Conservation (phyloP, 2,888 invertebrate species). For the Ctenicera cuprea region DNA sequence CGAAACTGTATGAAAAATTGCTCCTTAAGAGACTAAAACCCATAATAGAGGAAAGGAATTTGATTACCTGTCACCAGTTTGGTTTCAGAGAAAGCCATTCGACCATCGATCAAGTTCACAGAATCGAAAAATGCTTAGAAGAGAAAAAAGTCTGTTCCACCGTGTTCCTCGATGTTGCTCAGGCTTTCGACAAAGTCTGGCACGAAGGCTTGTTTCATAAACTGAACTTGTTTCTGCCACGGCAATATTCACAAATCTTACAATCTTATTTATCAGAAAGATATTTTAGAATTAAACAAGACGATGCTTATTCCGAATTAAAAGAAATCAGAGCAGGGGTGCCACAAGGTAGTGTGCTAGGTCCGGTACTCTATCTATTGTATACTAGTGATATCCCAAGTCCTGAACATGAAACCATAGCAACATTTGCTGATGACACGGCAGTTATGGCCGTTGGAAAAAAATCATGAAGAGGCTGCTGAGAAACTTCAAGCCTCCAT, state of each 20-base stretch:
- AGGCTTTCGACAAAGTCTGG: constrained; percentile 26
- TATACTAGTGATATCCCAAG: constrained; percentile 52
- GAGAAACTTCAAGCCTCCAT: constrained; percentile 46
- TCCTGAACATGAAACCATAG: constrained; percentile 37
- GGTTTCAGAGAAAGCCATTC: constrained; percentile 3
- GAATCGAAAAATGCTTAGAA: constrained; percentile 35
- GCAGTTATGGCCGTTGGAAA: constrained; percentile 40
- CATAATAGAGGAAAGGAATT: background rate
- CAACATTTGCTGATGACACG: constrained; percentile 57
- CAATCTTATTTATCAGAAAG: constrained; percentile 12
- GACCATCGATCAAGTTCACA: constrained; percentile 10
- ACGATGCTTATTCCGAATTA: constrained; percentile 26
- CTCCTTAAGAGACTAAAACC: constrained; percentile 16
- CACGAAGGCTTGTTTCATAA: constrained; percentile 13
- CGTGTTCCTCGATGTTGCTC: constrained; percentile 3
- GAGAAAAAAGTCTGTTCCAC: constrained; percentile 23
- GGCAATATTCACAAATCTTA: too few relatives aligned
- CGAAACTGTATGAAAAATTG: constrained; percentile 32
- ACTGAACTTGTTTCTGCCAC: too few relatives aligned
- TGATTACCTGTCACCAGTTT: constrained; percentile 4
- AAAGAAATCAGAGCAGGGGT: constrained; percentile 29
- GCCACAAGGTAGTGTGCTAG: constrained; percentile 11
- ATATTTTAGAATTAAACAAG: constrained; percentile 23
- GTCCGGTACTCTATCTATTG: constrained; percentile 27
- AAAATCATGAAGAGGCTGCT: constrained; percentile 34